Evolutionary conservation across 2,113 vertebrate genomes (phyloP), one percentile per base, ranked within the genome.

Genomic region (Canis aureus): DNA sequence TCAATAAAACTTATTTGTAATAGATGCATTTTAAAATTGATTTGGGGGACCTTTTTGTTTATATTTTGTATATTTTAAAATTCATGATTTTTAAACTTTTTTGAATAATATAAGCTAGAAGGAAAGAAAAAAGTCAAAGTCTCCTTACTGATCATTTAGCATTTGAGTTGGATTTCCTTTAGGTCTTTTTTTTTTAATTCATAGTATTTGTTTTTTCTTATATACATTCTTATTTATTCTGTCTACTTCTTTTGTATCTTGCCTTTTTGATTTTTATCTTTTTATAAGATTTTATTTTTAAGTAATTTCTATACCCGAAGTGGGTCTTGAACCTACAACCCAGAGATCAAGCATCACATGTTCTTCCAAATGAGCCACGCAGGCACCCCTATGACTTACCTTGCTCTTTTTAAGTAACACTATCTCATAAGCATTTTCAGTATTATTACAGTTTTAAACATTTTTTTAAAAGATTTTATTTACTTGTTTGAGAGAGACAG

Each of bases 341-440:
- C 25, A 27, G 15, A 76, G 73, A 51, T 76, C 43, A 76, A 76
- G 74, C 49, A 25, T 76, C 43, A 51, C 13, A 76, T 76, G 43
- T 25, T 29, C 25, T 76, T 76, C 43, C 43, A 76, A 76, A 16
- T 69, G 32, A 69, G 25, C 25, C 43, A 49, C 12, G 7, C 74
- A 76, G 74, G 74, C 1, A 2, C 13, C 25, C 7, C 15, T 51
- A 12, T 49, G 43, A 43, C 43, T 43, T 43, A 78, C 15, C 23
- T 67, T 79, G 4, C 27, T 64, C 35, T 93, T 82, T 83, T 59
- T 9, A 78, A 82, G n/a, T 76, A 89, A 69, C 35, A 93, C 22
- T 74, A 43, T 62, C 7, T 87, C 66, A 93, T 90, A 85, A 85
- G 7, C n/a, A 91, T 94, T 93, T 92, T 88, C 64, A 83, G n/a